These are phyloP conservation scores for Xyrichtys novacula DNA, from an alignment of 2,797 vertebrate species.

Conservation along the genomic window DNA sequence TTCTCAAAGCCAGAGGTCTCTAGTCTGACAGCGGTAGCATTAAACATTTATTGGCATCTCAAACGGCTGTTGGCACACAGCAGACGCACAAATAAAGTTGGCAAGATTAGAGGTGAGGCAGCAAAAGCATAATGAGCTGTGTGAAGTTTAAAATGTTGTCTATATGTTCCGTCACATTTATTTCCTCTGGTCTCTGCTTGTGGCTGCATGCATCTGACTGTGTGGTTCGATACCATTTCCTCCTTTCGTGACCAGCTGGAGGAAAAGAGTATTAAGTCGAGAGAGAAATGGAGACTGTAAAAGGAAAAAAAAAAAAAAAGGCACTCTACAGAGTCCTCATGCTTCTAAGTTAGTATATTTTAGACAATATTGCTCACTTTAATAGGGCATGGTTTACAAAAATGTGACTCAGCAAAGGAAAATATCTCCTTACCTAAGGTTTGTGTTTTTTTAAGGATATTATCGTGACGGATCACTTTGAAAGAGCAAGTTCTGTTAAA, in stretches of 20 bases:
- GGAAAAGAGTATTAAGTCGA: slow-evolving; percentile 2
- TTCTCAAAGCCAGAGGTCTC: slow-evolving; percentile 48
- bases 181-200: slow-evolving; percentile 23
- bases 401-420: slow-evolving; percentile 24
- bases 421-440: slow-evolving; percentile 12
- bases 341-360: slow-evolving; percentile 21
- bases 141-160: slow-evolving; percentile 34
- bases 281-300: slow-evolving; percentile 14
- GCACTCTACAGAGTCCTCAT: slow-evolving; percentile 3
- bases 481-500: slow-evolving; percentile 8
- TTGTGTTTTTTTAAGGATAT: slow-evolving; percentile 39
- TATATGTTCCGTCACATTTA: slow-evolving; percentile 40
- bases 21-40: slow-evolving; percentile 40
- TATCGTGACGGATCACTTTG: slow-evolving; percentile 11
- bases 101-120: slow-evolving; percentile 37
- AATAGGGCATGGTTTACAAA: slow-evolving; percentile 31
- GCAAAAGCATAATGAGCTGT: slow-evolving; percentile 49
- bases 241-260: slow-evolving; percentile 17
- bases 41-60: slow-evolving; percentile 56
- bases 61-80: slow-evolving; percentile 46
- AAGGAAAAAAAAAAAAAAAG: slow-evolving; percentile 28
- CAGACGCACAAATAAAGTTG: slow-evolving; percentile 43
- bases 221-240: slow-evolving; percentile 34
- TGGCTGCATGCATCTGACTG: slow-evolving; percentile 22
- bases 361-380: slow-evolving; percentile 29